Percentiles rank a stretch among this genome's conserved stretches.
phyloP scores from a whole-genome alignment of 2,888 invertebrate genomes.

The Corbicula japonica region DNA sequence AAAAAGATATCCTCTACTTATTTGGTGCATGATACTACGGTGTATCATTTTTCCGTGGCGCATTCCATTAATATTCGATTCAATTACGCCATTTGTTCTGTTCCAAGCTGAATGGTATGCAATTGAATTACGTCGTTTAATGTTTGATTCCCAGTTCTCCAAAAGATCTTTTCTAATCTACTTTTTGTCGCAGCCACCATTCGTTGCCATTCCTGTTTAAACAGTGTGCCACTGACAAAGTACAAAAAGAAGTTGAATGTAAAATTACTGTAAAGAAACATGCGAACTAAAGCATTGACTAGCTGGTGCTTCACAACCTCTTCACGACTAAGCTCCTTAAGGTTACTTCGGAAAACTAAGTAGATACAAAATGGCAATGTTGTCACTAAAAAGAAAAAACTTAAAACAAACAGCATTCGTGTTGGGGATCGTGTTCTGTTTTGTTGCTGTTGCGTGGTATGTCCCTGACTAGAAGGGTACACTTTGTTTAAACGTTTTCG shows the following conservation, averaged over 20 bases:
- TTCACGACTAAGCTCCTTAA: background rate
- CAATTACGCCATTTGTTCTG: too few species aligned
- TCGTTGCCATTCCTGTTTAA: slow-evolving; percentile 44
- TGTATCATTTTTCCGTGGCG: too few species aligned
- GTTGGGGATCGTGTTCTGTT: slow-evolving; percentile 4
- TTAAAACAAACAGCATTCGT: slow-evolving; percentile 21
- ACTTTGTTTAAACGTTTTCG: too few species aligned
- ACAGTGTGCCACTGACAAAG: slow-evolving; percentile 34
- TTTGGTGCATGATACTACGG: too few species aligned
- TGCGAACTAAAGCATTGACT: background rate
- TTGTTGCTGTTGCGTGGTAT: too few species aligned
- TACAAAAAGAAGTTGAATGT: slow-evolving; percentile 47
- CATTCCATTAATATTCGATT: too few species aligned
- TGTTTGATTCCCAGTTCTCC: too few species aligned
- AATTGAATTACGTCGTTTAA: too few species aligned
- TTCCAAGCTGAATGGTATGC: too few species aligned
- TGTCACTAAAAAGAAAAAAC: slow-evolving; percentile 15
- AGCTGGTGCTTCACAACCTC: slow-evolving; percentile 12
- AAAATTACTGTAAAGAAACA: slow-evolving; percentile 24
- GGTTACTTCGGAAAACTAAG: background rate
- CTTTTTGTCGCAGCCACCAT: background rate
- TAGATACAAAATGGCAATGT: slow-evolving; percentile 22
- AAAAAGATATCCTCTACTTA: too few species aligned
- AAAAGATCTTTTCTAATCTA: too few species aligned
- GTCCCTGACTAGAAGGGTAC: too few species aligned